Evolutionary conservation across 2,797 vertebrate species (phyloP), one percentile per base, ranked within the genome.

Genomic region (Poeciliopsis gracilis): DNA sequence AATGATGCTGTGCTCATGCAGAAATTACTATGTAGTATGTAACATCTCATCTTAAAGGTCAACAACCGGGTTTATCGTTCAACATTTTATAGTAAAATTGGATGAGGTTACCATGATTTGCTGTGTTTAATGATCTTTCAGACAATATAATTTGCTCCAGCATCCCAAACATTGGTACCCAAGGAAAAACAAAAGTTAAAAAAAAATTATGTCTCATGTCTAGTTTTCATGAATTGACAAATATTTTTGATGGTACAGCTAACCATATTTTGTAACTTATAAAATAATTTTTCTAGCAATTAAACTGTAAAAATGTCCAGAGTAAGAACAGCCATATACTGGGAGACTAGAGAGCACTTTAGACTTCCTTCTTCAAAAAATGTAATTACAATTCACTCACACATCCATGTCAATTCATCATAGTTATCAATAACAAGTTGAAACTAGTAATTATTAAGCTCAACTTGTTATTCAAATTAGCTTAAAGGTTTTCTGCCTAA

Each of bases 1-100:
- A 59, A 59, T 30, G n/a, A 59, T 30, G 55, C 55, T 59, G 55
- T 59, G 55, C 55, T 59, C 55, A 59, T 59, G 55, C 55, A 59
- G 11, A 59, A 30, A 59, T 59, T 13, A 28, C n/a, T 59, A 30
- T 59, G 55, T 28, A 57, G 10, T 28, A 57, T 57, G n/a, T 59
- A 59, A 59, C 5, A 13, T 59, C 55, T 59, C 11, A 30, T 13
- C 55, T 59, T 13, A 59, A 30, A 59, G 12, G n/a, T 59, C 55
- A 59, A 15, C n/a, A 59, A 59, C 12, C 2, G 13, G 28, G 55
- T 59, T 59, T 59, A 59, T 59, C 12, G 5, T 59, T 15, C 5
- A 28, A 59, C 6, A 59, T 59, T 59, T 59, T 30, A 4, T 59
- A 5, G 55, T 59, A 15, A 59, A 59, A 59, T 28, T 13, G 28